Conservation (phyloP, 1,140 invertebrate species). For the Aphelenchoides fujianensis region DNA sequence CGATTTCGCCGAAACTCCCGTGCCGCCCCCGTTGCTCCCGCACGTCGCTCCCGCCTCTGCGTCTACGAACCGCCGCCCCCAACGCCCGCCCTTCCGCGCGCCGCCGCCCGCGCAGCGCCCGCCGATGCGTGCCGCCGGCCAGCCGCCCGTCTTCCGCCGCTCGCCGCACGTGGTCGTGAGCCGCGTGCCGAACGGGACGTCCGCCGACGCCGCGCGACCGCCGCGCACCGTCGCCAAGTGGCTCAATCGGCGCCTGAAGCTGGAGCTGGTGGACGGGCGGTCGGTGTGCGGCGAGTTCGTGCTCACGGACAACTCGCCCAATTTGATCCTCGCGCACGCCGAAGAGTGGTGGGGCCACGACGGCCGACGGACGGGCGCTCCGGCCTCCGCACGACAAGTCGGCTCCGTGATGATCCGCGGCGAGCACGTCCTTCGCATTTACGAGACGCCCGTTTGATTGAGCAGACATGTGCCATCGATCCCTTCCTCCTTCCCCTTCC, state of each 20-base stretch:
- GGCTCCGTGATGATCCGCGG: background rate
- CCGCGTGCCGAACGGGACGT: background rate
- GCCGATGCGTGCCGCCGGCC: background rate
- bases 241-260: background rate
- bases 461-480: too few relatives aligned
- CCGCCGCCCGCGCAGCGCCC: too few relatives aligned
- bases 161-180: background rate
- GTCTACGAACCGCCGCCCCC: too few relatives aligned
- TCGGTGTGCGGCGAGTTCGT: constrained; percentile 81
- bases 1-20: background rate
- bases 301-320: constrained; percentile 84
- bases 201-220: background rate
- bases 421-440: background rate
- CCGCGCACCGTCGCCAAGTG: background rate
- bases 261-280: constrained; percentile 77
- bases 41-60: background rate
- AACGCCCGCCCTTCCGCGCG: too few relatives aligned
- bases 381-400: background rate
- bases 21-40: background rate
- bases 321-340: constrained; percentile 83
- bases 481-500: too few relatives aligned
- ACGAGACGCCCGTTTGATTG: background rate
- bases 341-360: constrained; percentile 74
- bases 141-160: background rate
- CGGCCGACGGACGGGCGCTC: constrained; percentile 28